Base-by-base conservation (phyloP, 2,888 invertebrate genomes). In the Chymomyza fuscimana region DNA sequence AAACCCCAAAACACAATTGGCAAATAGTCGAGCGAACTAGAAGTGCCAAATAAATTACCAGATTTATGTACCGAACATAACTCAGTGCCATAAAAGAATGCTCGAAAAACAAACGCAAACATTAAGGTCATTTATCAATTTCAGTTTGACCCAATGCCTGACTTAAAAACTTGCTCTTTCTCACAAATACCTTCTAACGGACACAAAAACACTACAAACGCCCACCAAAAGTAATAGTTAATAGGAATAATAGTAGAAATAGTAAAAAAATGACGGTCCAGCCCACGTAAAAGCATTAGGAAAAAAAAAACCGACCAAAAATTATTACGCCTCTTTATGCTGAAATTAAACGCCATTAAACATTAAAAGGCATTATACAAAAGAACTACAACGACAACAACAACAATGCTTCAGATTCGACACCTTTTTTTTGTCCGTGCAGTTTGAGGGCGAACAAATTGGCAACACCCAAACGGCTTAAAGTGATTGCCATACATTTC, bases 121-220 rank as follows among this genome's bases (percentile, higher is more conserved):
- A 62, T 82, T 82, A 67, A 77, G 71, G 67, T 72, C 80, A 87
- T 84, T 83, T 87, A 86, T 87, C 86, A 82, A 79, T 77, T 63
- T 81, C 76, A 81, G 76, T 83, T 86, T 85, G 84, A 85, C 84
- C 84, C 77, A 85, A 76, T 85, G 88, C 88, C 84, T 88, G 88
- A 85, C 88, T 85, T 87, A 32, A 36, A 29, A 10, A 25, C 54
- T n/a, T 52, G 15, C 81, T 85, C 76, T 82, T 85, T 74, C 77
- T 78, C 66, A 77, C 73, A 72, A 58, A 69, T 63, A 16, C 36
- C 46, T 40, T 60, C 22, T 46, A 46, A 46, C 40, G 40, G 40
- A 4, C 12, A 46, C 40, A 46, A 10, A 51, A 51, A 58, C 54
- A 51, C 59, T 29, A 64, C 54, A 67, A 36, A 63, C 50, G 19